These are phyloP conservation scores for Rhodinocichla rosea DNA, from an alignment of 2,113 vertebrate genomes.

Conservation along the genomic window DNA sequence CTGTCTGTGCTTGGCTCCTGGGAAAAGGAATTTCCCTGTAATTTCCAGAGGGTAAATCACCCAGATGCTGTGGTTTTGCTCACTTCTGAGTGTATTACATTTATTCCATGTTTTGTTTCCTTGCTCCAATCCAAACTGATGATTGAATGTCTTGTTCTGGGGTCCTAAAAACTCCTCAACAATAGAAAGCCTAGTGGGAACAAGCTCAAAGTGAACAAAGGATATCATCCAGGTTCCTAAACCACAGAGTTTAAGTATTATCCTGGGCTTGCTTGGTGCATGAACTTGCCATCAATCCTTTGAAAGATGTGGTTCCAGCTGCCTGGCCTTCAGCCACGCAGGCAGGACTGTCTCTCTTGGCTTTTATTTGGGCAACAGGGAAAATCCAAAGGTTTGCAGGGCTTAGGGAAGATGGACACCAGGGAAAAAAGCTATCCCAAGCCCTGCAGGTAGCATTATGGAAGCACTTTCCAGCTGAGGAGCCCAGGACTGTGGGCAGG, in stretches of 20 bases:
- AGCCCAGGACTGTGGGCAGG: not conserved
- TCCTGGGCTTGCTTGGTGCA: not conserved
- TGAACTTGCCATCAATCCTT: not conserved
- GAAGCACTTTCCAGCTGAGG: not conserved
- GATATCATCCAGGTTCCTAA: not conserved
- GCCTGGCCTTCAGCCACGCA: not conserved
- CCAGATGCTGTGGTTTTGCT: not conserved
- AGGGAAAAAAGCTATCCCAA: not conserved
- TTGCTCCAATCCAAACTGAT: not conserved
- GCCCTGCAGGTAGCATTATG: not conserved
- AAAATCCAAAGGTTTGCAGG: not conserved
- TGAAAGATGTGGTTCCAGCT: not conserved
- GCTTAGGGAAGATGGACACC: not conserved
- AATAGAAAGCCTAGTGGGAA: not conserved
- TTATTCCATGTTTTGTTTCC: not conserved
- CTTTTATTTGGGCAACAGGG: not conserved
- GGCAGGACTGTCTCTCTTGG: not conserved
- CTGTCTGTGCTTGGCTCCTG: not conserved
- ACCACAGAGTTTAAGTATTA: not conserved
- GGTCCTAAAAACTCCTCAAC: not conserved
- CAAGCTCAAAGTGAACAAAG: not conserved
- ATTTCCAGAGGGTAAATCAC: not conserved
- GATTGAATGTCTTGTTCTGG: not conserved
- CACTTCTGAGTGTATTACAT: accelerated
- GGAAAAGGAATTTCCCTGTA: not conserved